Evolutionary conservation across 2,797 vertebrate species (phyloP).

Genomic region (Oreochromis mossambicus): DNA sequence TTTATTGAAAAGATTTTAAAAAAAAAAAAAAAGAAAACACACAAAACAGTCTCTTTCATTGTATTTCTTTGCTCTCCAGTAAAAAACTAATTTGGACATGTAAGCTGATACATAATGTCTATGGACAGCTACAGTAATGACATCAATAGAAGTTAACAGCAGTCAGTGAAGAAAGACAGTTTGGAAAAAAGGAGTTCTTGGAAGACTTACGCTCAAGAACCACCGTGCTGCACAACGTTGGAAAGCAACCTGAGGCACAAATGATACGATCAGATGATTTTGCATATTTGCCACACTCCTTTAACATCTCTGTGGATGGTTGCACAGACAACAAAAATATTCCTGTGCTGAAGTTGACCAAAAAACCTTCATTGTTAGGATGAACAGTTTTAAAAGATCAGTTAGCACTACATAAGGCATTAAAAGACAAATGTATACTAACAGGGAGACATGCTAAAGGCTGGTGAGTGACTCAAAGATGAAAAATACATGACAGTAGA

Average conservation of each 20-base stretch:
- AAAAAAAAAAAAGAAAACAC: background rate
- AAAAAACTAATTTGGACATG: background rate
- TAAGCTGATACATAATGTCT: background rate
- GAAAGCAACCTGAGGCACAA: background rate
- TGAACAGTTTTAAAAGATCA: background rate
- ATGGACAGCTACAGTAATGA: background rate
- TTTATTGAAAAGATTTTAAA: background rate
- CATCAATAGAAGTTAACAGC: background rate
- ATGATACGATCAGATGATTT: background rate
- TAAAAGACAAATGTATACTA: background rate
- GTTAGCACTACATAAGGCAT: background rate
- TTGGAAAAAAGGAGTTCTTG: background rate
- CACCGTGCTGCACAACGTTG: background rate
- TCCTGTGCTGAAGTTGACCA: background rate
- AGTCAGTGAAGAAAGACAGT: background rate
- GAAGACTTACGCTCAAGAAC: background rate
- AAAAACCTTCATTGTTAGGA: background rate
- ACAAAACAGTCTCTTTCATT: background rate
- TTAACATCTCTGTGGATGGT: background rate
- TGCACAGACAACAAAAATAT: background rate
- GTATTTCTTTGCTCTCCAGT: background rate
- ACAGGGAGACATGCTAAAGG: background rate
- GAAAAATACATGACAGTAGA: background rate
- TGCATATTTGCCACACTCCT: background rate
- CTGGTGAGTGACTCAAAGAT: background rate